phyloP scores from a whole-genome alignment of 2,797 vertebrate species.

The Pempheris klunzingeri region DNA sequence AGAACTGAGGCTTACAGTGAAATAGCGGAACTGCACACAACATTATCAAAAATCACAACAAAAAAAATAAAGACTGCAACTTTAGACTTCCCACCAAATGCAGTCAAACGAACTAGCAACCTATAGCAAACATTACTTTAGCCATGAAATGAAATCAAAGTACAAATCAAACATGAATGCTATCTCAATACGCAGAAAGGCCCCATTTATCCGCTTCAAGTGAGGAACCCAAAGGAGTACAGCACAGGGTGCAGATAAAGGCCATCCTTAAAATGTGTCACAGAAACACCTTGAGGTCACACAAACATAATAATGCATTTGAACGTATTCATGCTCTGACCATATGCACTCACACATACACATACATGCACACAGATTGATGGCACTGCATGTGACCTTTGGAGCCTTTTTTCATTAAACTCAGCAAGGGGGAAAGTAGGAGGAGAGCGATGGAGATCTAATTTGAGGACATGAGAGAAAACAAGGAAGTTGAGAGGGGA shows the following conservation, averaged over 20 bases:
- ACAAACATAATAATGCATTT: constrained; percentile 30
- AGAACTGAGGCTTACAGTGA: too few relatives aligned
- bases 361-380: constrained; percentile 34
- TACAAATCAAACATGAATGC: constrained; percentile 13
- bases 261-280: constrained; percentile 32
- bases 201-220: constrained; percentile 17
- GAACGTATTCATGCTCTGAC: constrained; percentile 33
- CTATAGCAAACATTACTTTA: not conserved
- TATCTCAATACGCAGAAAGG: constrained; percentile 1
- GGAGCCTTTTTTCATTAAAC: constrained; percentile 62
- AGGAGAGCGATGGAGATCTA: constrained; percentile 46
- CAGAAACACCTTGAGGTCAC: constrained; percentile 40
- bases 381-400: constrained; percentile 63
- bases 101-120: not conserved
- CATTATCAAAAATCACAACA: not conserved
- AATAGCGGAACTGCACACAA: not conserved
- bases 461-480: constrained; percentile 74
- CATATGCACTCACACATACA: constrained; percentile 8
- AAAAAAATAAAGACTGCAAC: not conserved
- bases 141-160: not conserved
- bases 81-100: not conserved
- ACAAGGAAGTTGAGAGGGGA: constrained; percentile 64
- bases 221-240: not conserved
- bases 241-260: constrained; percentile 27
- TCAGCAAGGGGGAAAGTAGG: constrained; percentile 53